Percentiles rank a stretch among this genome's conserved stretches.
Conservation (phyloP, 2,113 vertebrate species). For the Saiga tatarica region DNA sequence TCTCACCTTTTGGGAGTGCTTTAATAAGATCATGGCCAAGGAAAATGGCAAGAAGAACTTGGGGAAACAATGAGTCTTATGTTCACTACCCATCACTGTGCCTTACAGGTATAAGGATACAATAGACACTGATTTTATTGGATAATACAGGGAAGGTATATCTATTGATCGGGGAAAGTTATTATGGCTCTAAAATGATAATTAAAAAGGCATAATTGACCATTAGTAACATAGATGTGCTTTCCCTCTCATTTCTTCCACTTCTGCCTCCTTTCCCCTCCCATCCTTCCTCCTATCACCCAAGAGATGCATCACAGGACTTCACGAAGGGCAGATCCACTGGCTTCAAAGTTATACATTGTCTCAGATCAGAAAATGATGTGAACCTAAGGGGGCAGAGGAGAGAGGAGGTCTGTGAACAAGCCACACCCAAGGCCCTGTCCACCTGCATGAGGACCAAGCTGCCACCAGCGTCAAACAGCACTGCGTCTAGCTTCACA, state of each 20-base stretch:
- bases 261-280: too few relatives aligned
- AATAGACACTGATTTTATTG: background rate
- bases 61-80: background rate
- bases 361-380: slow-evolving; percentile 67
- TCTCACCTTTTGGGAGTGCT: background rate
- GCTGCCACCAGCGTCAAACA: slow-evolving; percentile 12
- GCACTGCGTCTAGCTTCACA: background rate
- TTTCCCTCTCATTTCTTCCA: background rate
- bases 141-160: background rate
- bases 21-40: background rate
- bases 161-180: background rate
- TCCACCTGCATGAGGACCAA: slow-evolving; percentile 10
- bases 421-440: slow-evolving; percentile 38
- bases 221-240: background rate
- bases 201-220: background rate
- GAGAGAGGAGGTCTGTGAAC: slow-evolving; percentile 56
- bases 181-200: background rate
- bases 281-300: background rate
- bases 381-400: slow-evolving; percentile 36
- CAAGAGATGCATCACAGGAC: background rate
- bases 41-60: background rate
- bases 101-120: background rate
- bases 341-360: slow-evolving; percentile 44
- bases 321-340: slow-evolving; percentile 46
- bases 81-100: background rate